Evolutionary conservation across 2,888 invertebrate genomes (phyloP).

Genomic region (Pandemis corylana): DNA sequence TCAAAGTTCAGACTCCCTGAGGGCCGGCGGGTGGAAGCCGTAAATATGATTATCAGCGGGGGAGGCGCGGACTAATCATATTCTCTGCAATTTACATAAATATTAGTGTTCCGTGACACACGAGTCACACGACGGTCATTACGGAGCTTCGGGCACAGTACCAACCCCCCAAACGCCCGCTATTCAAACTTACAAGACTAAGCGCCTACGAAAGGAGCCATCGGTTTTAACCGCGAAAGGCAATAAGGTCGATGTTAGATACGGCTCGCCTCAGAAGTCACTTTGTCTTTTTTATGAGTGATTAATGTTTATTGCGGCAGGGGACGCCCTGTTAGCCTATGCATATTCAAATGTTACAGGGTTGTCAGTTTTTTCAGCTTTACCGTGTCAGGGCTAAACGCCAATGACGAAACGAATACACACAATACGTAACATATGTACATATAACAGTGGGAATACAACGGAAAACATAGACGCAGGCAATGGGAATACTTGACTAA

Average conservation of each 20-base stretch:
- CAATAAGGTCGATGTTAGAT: slow-evolving; percentile 73
- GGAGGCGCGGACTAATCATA: slow-evolving; percentile 84
- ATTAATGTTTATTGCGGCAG: slow-evolving; percentile 72
- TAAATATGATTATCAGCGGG: slow-evolving; percentile 84
- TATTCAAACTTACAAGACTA: neutral
- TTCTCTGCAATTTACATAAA: slow-evolving; percentile 85
- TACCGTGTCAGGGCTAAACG: slow-evolving; percentile 44
- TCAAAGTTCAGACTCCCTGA: slow-evolving; percentile 48
- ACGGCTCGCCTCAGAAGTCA: slow-evolving; percentile 63
- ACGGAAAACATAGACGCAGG: too few species aligned
- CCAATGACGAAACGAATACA: neutral
- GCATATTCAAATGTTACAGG: slow-evolving; percentile 64
- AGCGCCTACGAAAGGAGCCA: slow-evolving; percentile 19
- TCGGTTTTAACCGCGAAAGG: neutral
- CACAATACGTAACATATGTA: too few species aligned
- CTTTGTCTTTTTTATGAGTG: slow-evolving; percentile 84
- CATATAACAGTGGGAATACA: too few species aligned
- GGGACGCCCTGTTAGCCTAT: slow-evolving; percentile 64
- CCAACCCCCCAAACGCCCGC: slow-evolving; percentile 23
- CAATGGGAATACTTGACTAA: too few species aligned
- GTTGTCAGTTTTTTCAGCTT: slow-evolving; percentile 53
- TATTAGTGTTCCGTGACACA: slow-evolving; percentile 83
- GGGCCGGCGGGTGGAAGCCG: slow-evolving; percentile 63
- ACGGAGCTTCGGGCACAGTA: slow-evolving; percentile 45
- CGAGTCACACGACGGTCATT: slow-evolving; percentile 63